Base-by-base conservation (phyloP, 2,797 vertebrate species). In the Sternarchorhynchus goeldii region DNA sequence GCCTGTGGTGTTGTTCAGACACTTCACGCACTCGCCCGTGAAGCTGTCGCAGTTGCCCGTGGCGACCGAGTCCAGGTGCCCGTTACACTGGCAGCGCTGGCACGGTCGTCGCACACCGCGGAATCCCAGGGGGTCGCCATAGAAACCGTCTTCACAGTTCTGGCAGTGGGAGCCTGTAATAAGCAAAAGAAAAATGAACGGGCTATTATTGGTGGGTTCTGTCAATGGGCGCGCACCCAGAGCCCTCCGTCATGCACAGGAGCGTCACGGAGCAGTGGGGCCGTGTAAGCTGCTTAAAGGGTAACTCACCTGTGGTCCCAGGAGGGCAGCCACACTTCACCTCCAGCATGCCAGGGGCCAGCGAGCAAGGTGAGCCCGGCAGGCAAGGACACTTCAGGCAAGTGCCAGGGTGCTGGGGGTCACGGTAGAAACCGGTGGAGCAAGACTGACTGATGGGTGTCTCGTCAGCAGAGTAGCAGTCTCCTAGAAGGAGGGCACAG, bases 401-500 rank as follows among this genome's bases (percentile, higher is more conserved):
- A 82, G 75, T 1, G 0, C 75, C 77, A 0, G 85, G 90, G 70
- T 81, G 84, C 2, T 53, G 68, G 0, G 92, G 93, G 73, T 96
- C 91, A 0, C 83, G 89, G 88, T 97, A 98, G 83, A 88, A 96
- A 3, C 96, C 95, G 0, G 87, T 20, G 0, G 91, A 87, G 69
- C 97, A 98, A 83, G 85, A 87, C 8, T 41, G 85, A 0, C 85
- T 89, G 2, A 81, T 89, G 12, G 90, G 88, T 0, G 91, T 94
- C 84, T 96, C 93, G 6, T 99, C 97, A 5, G 95, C 94, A 0
- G 96, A 93, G 85, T 95, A 96, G 77, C 97, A 99, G 57, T 97
- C 96, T 5, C 96, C 95, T 96, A 86, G 50, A 53, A 75, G 31
- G 16, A 57, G 16, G 25, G 75, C 12, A 66, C 25, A 71, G 20